Base-by-base conservation (phyloP, 1,140 invertebrate genomes). In the Lerema accius region DNA sequence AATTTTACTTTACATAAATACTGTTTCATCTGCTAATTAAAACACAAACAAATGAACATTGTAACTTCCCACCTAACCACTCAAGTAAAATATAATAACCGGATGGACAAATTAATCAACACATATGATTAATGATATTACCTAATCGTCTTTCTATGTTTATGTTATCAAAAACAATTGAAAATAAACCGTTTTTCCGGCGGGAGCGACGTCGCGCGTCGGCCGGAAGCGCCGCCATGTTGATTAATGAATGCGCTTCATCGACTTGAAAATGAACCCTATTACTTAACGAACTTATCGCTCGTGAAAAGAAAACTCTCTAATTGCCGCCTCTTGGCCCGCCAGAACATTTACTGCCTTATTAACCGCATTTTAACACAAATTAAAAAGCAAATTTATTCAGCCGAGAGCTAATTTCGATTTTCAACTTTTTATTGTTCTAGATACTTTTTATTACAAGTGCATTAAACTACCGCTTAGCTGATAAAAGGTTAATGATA, bases 111-210 rank as follows among this genome's bases (percentile, higher is more conserved):
- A 77, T 76, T 76, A 80, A 78, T 70, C 69, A 61, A 67, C 64
- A 66, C 53, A 71, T 69, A 74, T 76, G 79, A 89, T 78, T 77
- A 82, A 84, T 74, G 80, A 84, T 76, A 73, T 67, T 46, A 60
- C 74, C 68, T 78, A 74, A 78, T 78, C 63, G 65, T 76, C 74
- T 74, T 76, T 84, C 78, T 79, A 80, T 81, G 80, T 84, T 80
- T 85, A 76, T 80, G 82, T 85, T 84, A 86, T 87, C 82, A 82
- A 82, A 87, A 87, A 86, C 84, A 84, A 87, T 89, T 78, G 80
- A 79, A 85, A 86, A 85, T 83, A 84, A 84, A 78, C 78, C 71
- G 69, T 73, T 79, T 79, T 86, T 82, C 82, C 82, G 79, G 71
- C 73, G 68, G 51, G 62, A 68, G 60, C 71, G 69, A 64, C 66